These are phyloP conservation scores for Polia nebulosa DNA, from an alignment of 2,888 invertebrate genomes.

Conservation along the genomic window DNA sequence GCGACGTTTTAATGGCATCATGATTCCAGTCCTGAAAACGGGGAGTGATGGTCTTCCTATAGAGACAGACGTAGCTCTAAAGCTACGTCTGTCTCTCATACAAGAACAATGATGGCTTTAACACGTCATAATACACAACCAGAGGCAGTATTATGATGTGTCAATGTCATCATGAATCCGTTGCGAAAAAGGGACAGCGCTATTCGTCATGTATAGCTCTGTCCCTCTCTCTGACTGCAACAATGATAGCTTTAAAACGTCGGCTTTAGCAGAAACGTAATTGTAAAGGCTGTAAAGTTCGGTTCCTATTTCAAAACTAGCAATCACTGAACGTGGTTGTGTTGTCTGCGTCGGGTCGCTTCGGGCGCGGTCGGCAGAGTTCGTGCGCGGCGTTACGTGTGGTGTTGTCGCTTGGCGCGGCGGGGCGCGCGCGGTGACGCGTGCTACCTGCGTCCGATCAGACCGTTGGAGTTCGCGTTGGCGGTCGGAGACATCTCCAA, in stretches of 20 bases:
- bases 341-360: conserved; percentile 1
- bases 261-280: conserved; percentile 1
- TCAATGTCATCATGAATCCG: neutral
- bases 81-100: neutral
- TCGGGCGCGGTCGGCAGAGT: neutral
- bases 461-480: conserved; percentile 94
- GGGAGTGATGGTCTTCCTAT: neutral
- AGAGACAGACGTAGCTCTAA: no score
- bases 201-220: neutral
- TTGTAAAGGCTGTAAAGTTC: conserved; percentile 9
- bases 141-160: neutral
- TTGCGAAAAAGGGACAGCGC: neutral
- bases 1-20: neutral
- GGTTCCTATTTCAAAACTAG: conserved; percentile 31
- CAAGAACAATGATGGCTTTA: neutral
- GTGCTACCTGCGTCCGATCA: conserved; percentile 96
- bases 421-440: conserved; percentile 68
- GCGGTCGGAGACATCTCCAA: conserved; percentile 96
- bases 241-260: conserved; percentile 3
- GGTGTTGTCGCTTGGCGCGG: conserved; percentile 40
- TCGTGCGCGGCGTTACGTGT: conserved; percentile 14
- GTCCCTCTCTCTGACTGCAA: neutral
- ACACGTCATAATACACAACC: neutral
- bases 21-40: neutral
- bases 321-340: conserved; percentile 10